These are phyloP conservation scores for Sphaeramia orbicularis DNA, from an alignment of 2,797 vertebrate genomes.

Conservation along the genomic window DNA sequence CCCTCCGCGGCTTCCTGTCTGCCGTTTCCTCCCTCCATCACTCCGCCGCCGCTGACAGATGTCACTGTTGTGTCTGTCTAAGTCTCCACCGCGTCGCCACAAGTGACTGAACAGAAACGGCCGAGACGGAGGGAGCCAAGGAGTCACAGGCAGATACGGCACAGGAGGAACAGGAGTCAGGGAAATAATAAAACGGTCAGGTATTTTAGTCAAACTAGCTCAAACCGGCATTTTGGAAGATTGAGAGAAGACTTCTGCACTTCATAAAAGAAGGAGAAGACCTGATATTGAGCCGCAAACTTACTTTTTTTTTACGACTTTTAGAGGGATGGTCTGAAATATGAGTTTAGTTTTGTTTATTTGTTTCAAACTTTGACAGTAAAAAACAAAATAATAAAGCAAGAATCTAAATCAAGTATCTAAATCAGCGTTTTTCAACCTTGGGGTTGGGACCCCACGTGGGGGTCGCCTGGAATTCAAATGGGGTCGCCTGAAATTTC, in stretches of 20 bases:
- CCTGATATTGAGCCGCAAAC: slow-evolving; percentile 20
- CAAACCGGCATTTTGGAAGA: slow-evolving; percentile 46
- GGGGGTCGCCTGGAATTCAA: too few relatives aligned
- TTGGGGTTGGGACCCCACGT: too few relatives aligned
- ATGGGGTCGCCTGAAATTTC: too few relatives aligned
- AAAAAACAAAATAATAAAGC: too few relatives aligned
- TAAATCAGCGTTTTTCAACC: too few relatives aligned
- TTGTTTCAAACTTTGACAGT: too few relatives aligned
- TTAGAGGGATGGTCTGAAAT: not conserved
- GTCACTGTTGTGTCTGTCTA: slow-evolving; percentile 65
- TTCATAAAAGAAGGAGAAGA: slow-evolving; percentile 51
- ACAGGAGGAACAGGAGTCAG: slow-evolving; percentile 52
- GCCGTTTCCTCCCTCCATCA: slow-evolving; percentile 62
- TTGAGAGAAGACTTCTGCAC: slow-evolving; percentile 23
- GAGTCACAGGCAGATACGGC: slow-evolving; percentile 52
- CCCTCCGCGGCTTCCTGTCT: slow-evolving; percentile 53
- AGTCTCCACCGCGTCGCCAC: slow-evolving; percentile 38
- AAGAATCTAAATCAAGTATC: too few relatives aligned
- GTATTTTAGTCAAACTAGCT: slow-evolving; percentile 57
- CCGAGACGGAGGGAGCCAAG: slow-evolving; percentile 16
- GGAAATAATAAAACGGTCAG: slow-evolving; percentile 53
- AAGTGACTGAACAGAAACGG: slow-evolving; percentile 43
- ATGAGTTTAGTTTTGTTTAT: too few relatives aligned
- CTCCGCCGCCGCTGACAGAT: slow-evolving; percentile 68
- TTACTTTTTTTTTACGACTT: too few relatives aligned